Evolutionary conservation across 2,797 vertebrate genomes (phyloP), one percentile per base, ranked within the genome.

Genomic region (Poecilia picta): DNA sequence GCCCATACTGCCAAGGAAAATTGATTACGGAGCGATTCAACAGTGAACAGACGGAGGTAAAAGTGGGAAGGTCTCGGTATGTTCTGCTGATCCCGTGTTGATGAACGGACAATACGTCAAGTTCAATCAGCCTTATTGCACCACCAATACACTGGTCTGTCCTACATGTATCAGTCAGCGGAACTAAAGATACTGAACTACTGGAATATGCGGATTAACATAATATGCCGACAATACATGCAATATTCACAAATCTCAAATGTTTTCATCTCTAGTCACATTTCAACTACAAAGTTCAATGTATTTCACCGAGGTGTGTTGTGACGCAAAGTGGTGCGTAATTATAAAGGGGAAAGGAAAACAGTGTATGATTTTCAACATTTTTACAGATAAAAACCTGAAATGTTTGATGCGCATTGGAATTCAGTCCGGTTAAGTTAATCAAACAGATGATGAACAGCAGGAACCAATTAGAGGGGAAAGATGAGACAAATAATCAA

Each of bases 51-150:
- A 77, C 73, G 25, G 74, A 87, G 84, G 84, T 82, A 83, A 83
- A 93, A 82, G 78, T 81, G 86, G 83, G 87, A 88, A 94, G 89
- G 92, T 87, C 84, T 95, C 93, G 92, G 94, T 95, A 88, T 91
- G 82, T 94, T 89, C 89, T 92, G 93, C 94, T 94, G 90, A 91
- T 89, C 89, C 94, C 90, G 82, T 83, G 83, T 71, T 77, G 74
- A 80, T 93, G 92, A 89, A 89, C 76, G 73, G 23, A 57, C 11
- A 55, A 0, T 59, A 72, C 4, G 23, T 84, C 76, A 77, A 82
- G 77, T 83, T 89, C 85, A 86, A 87, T 88, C 74, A 71, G 68
- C 87, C 88, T 85, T 89, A 80, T 76, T 88, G 83, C 59, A 31
- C 75, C n/a, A 75, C 74, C 75, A 62, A 77, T 82, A 76, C 79